Base-by-base conservation (phyloP, 2,888 invertebrate genomes). In the Gortyna flavago region DNA sequence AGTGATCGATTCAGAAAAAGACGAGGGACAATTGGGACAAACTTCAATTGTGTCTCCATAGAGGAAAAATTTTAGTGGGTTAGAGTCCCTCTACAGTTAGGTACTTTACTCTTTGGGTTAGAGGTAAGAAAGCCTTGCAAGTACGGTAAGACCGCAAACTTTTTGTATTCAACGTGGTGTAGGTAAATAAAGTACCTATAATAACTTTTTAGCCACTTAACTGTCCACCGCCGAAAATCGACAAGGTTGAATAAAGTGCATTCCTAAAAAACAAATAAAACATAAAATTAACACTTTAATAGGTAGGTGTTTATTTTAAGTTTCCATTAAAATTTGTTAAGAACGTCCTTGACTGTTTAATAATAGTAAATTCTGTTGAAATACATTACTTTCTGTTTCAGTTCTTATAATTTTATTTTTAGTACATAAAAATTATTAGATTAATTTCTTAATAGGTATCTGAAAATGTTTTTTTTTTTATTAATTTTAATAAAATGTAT, bases 361-460 rank as follows among this genome's bases (percentile, higher is more conserved):
- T 57, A 38, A 16, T 29, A 51, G 0, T 79, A 84, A 81, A 81
- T 84, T 84, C 84, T 59, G 21, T 62, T 41, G 11, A 41, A 69
- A 78, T 78, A 83, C 18, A 21, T 51, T 25, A n/a, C 35, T 59
- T 44, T 73, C 18, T 35, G 51, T n/a, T 54, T 29, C 32, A 32
- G 21, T 29, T 71, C 18, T 1, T 59, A 66, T 0, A 1, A 41
- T 18, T 41, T 32, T n/a, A 41, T 54, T 70, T 18, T 29, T 9
- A n/a, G n/a, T n/a, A 35, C 1, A 16, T 35, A 48, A 29, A 4
- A 16, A 51, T 21, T 38, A 44, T 44, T 70, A 11, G 38, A 29
- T 35, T 16, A 44, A 0, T 44, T 44, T 44, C 44, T 44, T 44
- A 13, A 11, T 41, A 41, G 1, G 2, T 41, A 44, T 0, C 5